Conservation (phyloP, 1,140 invertebrate species). For the Samia ricini region DNA sequence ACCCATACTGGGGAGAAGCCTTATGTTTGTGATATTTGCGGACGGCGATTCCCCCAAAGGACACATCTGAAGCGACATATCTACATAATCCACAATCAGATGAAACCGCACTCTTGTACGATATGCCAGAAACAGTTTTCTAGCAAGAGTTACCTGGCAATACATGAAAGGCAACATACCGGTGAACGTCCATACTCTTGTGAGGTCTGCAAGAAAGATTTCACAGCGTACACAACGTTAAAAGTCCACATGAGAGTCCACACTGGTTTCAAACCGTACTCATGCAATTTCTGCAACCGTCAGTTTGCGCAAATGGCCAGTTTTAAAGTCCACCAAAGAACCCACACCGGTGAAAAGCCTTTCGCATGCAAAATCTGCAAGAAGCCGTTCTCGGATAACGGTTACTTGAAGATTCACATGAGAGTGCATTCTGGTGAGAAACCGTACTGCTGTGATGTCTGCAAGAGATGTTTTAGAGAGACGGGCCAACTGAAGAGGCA, state of each 20-base stretch:
- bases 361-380: slow-evolving; percentile 82
- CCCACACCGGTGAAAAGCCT: slow-evolving; percentile 89
- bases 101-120: slow-evolving; percentile 90
- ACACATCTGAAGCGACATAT: slow-evolving; percentile 90
- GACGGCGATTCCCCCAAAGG: slow-evolving; percentile 88
- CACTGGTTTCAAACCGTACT: slow-evolving; percentile 81
- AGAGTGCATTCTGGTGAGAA: slow-evolving; percentile 68
- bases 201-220: slow-evolving; percentile 70
- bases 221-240: slow-evolving; percentile 71
- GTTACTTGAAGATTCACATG: slow-evolving; percentile 71
- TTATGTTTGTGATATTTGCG: slow-evolving; percentile 89
- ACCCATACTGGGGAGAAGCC: slow-evolving; percentile 93
- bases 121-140: slow-evolving; percentile 91
- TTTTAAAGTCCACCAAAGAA: slow-evolving; percentile 89
- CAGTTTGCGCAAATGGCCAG: slow-evolving; percentile 87
- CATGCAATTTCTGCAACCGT: slow-evolving; percentile 86
- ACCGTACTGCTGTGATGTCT: slow-evolving; percentile 61
- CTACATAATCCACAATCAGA: slow-evolving; percentile 87
- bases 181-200: slow-evolving; percentile 80
- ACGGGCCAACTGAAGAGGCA: slow-evolving; percentile 62
- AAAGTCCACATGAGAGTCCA: slow-evolving; percentile 82
- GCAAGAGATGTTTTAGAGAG: slow-evolving; percentile 61
- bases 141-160: slow-evolving; percentile 82
- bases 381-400: slow-evolving; percentile 69
- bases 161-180: slow-evolving; percentile 76